Evolutionary conservation across 2,113 vertebrate species (phyloP).

Genomic region (Poeciliopsis retropinna): DNA sequence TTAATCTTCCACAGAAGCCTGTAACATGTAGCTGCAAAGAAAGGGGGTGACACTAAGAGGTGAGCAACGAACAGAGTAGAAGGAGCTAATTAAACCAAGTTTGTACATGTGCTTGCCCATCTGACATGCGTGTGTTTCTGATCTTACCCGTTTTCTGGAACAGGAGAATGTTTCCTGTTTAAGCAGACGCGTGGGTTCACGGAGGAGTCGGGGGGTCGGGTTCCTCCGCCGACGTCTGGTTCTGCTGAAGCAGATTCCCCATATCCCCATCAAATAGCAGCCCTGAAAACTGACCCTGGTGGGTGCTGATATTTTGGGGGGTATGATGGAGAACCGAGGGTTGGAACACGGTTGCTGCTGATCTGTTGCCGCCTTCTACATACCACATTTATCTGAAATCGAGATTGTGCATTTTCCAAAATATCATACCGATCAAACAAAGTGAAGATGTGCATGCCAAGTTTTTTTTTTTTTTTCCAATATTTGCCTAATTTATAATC

Average conservation of each 20-base stretch:
- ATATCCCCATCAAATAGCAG: conserved; percentile 72
- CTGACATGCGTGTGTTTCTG: conserved; percentile 70
- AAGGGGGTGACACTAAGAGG: not conserved
- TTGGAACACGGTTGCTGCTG: conserved; percentile 11
- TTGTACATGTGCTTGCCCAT: conserved; percentile 60
- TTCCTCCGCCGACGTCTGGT: conserved; percentile 73
- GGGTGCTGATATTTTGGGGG: conserved; percentile 54
- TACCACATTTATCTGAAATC: not conserved
- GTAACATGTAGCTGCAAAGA: conserved; percentile 37
- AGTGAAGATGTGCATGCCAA: not conserved
- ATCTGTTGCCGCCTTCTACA: conserved; percentile 6
- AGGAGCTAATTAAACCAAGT: conserved; percentile 58
- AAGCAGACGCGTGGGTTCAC: conserved; percentile 72
- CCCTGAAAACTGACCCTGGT: conserved; percentile 73
- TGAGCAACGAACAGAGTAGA: conserved; percentile 23
- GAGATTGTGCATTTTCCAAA: not conserved
- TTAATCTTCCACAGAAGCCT: conserved; percentile 38
- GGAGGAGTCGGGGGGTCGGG: conserved; percentile 68
- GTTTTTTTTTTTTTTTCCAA: too few species aligned
- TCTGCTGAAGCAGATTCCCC: conserved; percentile 75
- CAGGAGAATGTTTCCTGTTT: conserved; percentile 71
- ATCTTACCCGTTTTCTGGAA: conserved; percentile 57
- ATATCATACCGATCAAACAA: not conserved
- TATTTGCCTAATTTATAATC: too few species aligned
- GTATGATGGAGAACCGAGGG: conserved; percentile 30